These are phyloP conservation scores for Metopia argyrocephala DNA, from an alignment of 2,888 invertebrate genomes.

Conservation along the genomic window DNA sequence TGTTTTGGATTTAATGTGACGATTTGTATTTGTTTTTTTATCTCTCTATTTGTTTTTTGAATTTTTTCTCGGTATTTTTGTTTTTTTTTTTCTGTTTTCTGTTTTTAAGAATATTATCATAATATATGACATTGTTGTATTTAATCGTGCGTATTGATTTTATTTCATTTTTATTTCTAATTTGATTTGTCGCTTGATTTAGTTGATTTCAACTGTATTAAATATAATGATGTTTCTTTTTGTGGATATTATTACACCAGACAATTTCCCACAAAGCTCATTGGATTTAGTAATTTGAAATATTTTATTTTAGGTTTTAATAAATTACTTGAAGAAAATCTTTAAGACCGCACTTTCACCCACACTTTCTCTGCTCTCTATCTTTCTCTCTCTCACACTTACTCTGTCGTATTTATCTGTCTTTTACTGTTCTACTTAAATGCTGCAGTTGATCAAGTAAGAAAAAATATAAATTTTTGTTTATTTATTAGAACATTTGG, in stretches of 20 bases:
- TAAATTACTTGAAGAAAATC: constrained; percentile 35
- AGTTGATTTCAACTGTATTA: constrained; percentile 58
- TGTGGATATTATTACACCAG: constrained; percentile 51
- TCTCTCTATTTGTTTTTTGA: background rate
- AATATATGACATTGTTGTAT: constrained; percentile 75
- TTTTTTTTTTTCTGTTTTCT: background rate
- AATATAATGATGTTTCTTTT: constrained; percentile 49
- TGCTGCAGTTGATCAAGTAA: background rate
- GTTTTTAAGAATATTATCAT: constrained; percentile 59
- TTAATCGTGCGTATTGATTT: constrained; percentile 78
- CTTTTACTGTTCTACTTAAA: background rate
- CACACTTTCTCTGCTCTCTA: background rate
- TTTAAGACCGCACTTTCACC: background rate
- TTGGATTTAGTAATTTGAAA: constrained; percentile 33
- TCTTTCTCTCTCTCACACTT: background rate
- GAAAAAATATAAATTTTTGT: background rate
- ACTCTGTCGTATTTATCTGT: background rate
- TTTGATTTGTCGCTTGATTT: constrained; percentile 63
- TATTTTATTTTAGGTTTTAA: constrained; percentile 42
- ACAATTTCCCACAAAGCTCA: constrained; percentile 40
- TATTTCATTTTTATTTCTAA: constrained; percentile 70
- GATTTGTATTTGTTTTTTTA: too few relatives aligned
- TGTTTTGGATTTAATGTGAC: too few relatives aligned
- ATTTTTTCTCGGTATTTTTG: background rate
- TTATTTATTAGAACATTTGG: background rate